Evolutionary conservation across 2,888 invertebrate genomes (phyloP).

Genomic region (Argyra leucocephala): DNA sequence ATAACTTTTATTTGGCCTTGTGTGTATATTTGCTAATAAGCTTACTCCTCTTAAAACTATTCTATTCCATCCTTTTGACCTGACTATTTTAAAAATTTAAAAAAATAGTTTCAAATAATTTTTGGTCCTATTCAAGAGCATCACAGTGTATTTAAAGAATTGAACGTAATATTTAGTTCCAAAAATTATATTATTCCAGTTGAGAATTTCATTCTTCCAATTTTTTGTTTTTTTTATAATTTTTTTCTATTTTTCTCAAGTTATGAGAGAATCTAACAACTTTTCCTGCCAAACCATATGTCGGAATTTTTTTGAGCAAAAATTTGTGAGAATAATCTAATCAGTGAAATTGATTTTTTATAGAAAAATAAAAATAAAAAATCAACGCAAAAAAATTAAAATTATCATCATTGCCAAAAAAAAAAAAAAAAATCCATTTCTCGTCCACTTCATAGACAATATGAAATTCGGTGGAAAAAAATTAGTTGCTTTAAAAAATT

Average conservation of each 20-base stretch:
- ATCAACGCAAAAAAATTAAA: not conserved
- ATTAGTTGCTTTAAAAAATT: no score
- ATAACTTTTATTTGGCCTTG: no score
- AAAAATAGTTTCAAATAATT: no score
- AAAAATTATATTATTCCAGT: not conserved
- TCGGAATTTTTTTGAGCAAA: not conserved
- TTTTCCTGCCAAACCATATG: not conserved
- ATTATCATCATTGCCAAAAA: not conserved
- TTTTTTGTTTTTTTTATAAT: not conserved
- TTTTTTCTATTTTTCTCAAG: not conserved
- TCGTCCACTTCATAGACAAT: not conserved
- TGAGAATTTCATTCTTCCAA: not conserved
- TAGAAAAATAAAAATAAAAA: constrained; percentile 13
- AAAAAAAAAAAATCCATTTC: not conserved
- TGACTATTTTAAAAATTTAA: no score
- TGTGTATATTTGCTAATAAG: no score
- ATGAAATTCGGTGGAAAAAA: no score
- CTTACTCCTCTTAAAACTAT: no score
- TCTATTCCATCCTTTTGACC: no score
- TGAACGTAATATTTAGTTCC: not conserved
- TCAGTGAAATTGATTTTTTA: constrained; percentile 36
- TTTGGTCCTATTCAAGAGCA: no score
- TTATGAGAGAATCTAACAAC: not conserved
- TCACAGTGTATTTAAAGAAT: no score
- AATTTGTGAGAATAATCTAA: constrained; percentile 33